phyloP scores from a whole-genome alignment of 2,797 vertebrate species.

The Graptemys geographica region DNA sequence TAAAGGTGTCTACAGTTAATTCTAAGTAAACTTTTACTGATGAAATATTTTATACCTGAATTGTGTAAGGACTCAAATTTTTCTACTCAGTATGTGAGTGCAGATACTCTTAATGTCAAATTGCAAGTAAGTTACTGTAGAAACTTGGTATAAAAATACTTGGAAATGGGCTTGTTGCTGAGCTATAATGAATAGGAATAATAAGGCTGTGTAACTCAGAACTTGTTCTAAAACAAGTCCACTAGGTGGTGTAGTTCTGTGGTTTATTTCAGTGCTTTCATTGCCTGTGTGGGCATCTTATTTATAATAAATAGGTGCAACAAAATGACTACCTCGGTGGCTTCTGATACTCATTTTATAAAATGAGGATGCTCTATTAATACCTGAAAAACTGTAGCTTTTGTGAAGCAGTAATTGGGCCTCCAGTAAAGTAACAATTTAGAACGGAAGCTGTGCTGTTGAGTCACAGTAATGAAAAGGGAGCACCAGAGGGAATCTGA shows the following conservation, averaged over 20 bases:
- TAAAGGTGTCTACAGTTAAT: rapidly evolving
- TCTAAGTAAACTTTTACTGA: not conserved
- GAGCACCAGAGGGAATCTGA: constrained; percentile 55
- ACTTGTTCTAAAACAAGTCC: constrained; percentile 15
- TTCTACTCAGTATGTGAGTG: not conserved
- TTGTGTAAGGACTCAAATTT: not conserved
- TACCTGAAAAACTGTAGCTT: not conserved
- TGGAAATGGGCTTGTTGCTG: not conserved
- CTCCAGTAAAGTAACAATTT: not conserved
- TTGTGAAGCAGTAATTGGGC: constrained; percentile 39
- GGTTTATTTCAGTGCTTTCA: not conserved
- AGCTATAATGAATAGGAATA: rapidly evolving
- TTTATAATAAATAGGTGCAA: not conserved
- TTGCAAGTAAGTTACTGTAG: not conserved
- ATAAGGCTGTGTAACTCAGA: not conserved
- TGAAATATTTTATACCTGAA: not conserved
- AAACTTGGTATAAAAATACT: not conserved
- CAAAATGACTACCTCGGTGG: constrained; percentile 28
- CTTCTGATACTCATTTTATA: constrained; percentile 1
- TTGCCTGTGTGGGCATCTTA: not conserved
- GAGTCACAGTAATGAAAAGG: constrained; percentile 3
- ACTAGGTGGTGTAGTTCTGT: constrained; percentile 72
- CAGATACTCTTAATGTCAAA: not conserved
- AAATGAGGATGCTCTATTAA: not conserved
- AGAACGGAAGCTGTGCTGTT: constrained; percentile 20